Conservation (phyloP, 2,113 vertebrate genomes). For the Apodemus sylvaticus region DNA sequence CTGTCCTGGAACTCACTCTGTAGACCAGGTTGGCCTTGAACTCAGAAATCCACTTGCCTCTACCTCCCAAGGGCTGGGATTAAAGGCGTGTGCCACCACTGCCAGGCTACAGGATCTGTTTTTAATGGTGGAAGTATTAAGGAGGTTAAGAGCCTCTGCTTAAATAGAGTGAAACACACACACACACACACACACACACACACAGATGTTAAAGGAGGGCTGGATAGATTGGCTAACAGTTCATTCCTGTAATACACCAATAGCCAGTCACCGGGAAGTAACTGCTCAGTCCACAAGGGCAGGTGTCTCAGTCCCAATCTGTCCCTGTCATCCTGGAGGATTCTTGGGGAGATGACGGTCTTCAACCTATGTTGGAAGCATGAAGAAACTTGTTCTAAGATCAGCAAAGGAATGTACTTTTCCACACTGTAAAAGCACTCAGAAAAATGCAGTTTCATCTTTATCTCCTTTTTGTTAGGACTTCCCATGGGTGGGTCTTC, state of each 20-base stretch:
- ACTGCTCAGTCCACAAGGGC: neutral
- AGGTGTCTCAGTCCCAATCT: neutral
- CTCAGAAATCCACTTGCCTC: too few relatives aligned
- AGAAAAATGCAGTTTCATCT: neutral
- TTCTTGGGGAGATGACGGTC: neutral
- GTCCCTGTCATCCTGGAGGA: neutral
- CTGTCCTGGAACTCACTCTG: too few relatives aligned
- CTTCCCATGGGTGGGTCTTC: neutral
- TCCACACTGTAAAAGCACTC: neutral
- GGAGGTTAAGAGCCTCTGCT: too few relatives aligned
- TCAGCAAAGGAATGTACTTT: neutral
- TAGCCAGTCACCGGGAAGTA: neutral
- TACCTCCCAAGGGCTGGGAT: too few relatives aligned
- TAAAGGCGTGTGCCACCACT: too few relatives aligned
- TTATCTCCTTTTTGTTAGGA: neutral
- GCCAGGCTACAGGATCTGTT: too few relatives aligned
- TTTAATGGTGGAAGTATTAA: too few relatives aligned
- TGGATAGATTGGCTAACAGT: neutral
- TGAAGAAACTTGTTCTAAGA: neutral
- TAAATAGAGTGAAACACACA: neutral
- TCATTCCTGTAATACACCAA: neutral
- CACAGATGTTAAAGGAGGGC: neutral
- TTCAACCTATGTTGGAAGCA: neutral
- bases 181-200: too few relatives aligned
- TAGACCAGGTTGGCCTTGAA: too few relatives aligned